Percentiles rank a stretch among this genome's conserved stretches.
These are phyloP conservation scores for Notothenia coriiceps DNA, from an alignment of 2,113 vertebrate genomes.

Conservation along the genomic window DNA sequence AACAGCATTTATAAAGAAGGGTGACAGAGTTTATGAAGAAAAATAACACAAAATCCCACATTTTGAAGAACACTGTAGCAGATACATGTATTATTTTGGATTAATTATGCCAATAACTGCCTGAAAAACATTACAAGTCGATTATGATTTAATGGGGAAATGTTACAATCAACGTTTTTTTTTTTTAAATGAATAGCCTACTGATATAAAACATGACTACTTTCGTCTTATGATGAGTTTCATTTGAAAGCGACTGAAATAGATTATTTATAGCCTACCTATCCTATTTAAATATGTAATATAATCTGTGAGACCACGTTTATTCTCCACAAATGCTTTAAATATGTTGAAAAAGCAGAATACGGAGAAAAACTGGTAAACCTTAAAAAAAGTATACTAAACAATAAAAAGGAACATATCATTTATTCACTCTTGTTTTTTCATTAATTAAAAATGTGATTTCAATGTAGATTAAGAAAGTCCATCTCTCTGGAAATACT, in stretches of 20 bases:
- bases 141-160: neutral
- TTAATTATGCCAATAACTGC: neutral
- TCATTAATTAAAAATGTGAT: neutral
- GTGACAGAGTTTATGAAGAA: constrained; percentile 4
- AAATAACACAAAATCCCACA: neutral
- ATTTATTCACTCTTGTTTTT: neutral
- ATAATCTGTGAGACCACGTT: neutral
- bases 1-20: constrained; percentile 15
- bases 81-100: neutral
- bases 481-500: neutral
- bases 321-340: neutral
- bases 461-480: neutral
- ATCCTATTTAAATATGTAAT: neutral
- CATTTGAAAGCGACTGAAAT: neutral
- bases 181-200: too few species aligned
- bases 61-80: neutral
- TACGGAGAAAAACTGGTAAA: neutral
- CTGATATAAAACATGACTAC: too few species aligned
- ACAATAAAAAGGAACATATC: neutral
- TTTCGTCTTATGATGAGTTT: neutral
- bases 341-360: neutral
- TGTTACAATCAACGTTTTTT: neutral
- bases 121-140: neutral
- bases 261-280: too few species aligned
- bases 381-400: neutral